Conservation (phyloP, 2,797 vertebrate species). For the Mormyrops attenuatus region DNA sequence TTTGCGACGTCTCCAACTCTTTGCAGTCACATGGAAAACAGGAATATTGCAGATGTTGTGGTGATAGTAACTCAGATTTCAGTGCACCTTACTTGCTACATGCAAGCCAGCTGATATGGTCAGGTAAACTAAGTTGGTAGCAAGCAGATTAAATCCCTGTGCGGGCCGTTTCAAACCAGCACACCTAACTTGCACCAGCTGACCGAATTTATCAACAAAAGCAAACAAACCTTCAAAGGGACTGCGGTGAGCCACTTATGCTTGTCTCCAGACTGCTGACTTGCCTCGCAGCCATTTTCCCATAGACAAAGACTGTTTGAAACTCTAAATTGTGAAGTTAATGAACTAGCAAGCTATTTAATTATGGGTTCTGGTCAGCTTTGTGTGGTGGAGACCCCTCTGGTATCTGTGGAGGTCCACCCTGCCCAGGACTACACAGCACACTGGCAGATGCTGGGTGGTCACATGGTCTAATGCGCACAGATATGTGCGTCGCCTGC, state of each 20-base stretch:
- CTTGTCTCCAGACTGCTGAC: background rate
- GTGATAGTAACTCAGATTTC: background rate
- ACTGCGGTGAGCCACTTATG: background rate
- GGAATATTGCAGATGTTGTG: background rate
- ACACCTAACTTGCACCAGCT: background rate
- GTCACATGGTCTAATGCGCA: background rate
- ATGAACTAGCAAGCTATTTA: background rate
- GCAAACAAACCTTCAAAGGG: background rate
- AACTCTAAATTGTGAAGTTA: background rate
- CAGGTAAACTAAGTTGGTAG: background rate
- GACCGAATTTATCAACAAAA: background rate
- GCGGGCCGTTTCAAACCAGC: background rate
- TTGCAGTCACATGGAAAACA: too few species aligned
- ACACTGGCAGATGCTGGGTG: background rate
- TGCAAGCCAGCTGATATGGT: background rate
- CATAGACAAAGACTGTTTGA: background rate
- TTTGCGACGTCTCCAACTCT: background rate
- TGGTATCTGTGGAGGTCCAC: background rate
- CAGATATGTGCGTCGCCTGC: background rate
- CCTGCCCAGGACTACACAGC: background rate
- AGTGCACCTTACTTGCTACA: background rate
- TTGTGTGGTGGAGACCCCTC: background rate
- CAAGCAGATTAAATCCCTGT: background rate
- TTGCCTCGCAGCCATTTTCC: background rate
- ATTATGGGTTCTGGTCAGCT: background rate